Conservation (phyloP, 2,113 vertebrate species). For the Dasyornis broadbenti region DNA sequence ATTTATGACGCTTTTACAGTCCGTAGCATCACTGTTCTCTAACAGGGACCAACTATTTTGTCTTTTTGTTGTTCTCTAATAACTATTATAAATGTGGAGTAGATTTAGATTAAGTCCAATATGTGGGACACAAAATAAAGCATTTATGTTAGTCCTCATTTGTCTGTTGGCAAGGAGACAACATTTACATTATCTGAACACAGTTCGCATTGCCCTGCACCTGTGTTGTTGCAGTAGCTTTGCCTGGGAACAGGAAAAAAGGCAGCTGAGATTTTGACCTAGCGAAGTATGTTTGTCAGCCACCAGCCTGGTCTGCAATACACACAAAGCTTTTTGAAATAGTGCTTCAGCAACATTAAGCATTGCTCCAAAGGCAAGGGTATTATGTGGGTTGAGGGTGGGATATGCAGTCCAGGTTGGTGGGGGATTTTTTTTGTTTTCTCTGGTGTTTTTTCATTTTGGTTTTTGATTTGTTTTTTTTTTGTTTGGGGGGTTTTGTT, state of each 20-base stretch:
- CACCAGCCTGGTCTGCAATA: neutral
- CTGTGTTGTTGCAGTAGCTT: neutral
- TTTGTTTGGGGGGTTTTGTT: neutral
- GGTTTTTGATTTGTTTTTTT: neutral
- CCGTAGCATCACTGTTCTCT: neutral
- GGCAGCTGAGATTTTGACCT: neutral
- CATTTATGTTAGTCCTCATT: neutral
- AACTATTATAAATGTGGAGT: neutral
- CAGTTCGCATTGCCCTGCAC: neutral
- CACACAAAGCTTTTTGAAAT: neutral
- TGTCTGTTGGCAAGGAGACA: neutral
- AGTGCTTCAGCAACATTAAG: neutral
- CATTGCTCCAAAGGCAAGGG: neutral
- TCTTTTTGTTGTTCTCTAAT: no score
- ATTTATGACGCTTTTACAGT: neutral
- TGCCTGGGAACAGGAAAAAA: neutral
- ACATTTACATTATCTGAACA: neutral
- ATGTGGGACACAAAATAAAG: neutral
- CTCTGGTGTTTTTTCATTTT: neutral
- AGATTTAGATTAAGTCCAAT: neutral
- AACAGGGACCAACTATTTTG: neutral
- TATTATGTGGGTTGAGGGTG: accelerated
- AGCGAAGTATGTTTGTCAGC: neutral
- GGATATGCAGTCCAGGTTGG: neutral
- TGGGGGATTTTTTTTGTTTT: neutral